A percentile compares a stretch with the other conserved stretches of the same genome.
Evolutionary conservation across 2,888 invertebrate species (phyloP).

Genomic region (Azorinus chamasolen): DNA sequence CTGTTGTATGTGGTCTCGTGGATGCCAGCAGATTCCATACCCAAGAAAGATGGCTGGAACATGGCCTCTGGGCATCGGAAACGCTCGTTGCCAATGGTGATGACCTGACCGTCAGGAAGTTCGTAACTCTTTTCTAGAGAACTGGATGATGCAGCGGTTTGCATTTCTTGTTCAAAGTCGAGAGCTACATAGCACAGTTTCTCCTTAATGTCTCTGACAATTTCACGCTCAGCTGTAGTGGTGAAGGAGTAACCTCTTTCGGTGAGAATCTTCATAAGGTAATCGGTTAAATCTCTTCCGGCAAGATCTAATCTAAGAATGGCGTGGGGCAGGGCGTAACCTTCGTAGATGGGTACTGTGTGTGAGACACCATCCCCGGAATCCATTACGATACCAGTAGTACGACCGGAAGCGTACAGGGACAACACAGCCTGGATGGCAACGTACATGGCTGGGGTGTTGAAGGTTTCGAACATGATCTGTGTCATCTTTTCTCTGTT

Average conservation of each 20-base stretch:
- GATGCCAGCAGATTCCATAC: conserved; percentile 82
- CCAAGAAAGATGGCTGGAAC: conserved; percentile 83
- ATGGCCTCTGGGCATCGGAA: conserved; percentile 80
- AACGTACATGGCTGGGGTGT: conserved; percentile 95
- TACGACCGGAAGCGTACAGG: conserved; percentile 96
- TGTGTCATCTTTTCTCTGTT: conserved; percentile 98
- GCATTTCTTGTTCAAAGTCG: conserved; percentile 98
- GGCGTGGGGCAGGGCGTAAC: conserved; percentile 87
- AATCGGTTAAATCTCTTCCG: conserved; percentile 82
- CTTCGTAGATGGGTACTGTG: conserved; percentile 92
- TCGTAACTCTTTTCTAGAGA: conserved; percentile 92
- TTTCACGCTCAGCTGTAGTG: conserved; percentile 90
- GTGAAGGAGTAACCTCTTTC: conserved; percentile 87
- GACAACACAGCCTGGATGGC: conserved; percentile 97
- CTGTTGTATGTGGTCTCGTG: conserved; percentile 76
- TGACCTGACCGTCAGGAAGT: conserved; percentile 82
- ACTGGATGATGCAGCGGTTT: conserved; percentile 94
- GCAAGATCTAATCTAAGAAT: conserved; percentile 69
- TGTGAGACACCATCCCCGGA: conserved; percentile 97
- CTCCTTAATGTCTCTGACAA: conserved; percentile 97
- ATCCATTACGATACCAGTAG: conserved; percentile 96
- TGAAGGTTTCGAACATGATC: conserved; percentile 88
- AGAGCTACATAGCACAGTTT: conserved; percentile 96
- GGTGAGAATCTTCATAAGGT: conserved; percentile 87
- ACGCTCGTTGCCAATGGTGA: conserved; percentile 83